Evolutionary conservation across 2,797 vertebrate genomes (phyloP).

Genomic region (Xiphorhynchus erythropygius): DNA sequence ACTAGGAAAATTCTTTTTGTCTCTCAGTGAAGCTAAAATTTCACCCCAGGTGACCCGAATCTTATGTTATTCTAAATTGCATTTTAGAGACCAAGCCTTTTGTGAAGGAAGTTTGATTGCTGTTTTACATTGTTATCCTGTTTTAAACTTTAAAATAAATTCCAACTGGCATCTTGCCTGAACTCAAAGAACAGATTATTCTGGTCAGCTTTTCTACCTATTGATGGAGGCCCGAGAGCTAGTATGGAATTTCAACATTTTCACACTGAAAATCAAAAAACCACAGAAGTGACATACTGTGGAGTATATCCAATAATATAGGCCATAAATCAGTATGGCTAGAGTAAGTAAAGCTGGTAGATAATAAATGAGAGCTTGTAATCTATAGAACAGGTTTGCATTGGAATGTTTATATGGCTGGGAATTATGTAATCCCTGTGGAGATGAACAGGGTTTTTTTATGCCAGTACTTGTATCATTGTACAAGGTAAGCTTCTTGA

Average conservation of each 20-base stretch:
- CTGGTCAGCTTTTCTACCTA: not conserved
- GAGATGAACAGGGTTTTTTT: not conserved
- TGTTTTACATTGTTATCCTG: not conserved
- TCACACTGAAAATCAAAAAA: not conserved
- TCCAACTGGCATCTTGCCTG: not conserved
- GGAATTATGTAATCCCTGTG: not conserved
- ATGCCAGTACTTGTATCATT: not conserved
- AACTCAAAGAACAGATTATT: not conserved
- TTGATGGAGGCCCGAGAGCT: not conserved
- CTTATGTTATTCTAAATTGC: not conserved
- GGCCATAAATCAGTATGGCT: not conserved
- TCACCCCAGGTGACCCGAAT: not conserved
- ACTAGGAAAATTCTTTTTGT: constrained; percentile 1
- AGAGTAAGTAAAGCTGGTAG: not conserved
- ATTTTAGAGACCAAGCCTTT: not conserved
- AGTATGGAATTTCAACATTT: not conserved
- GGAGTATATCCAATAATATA: not conserved
- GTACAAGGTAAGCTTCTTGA: not conserved
- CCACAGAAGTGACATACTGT: fast-evolving
- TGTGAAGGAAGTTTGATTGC: not conserved
- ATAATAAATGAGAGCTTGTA: not conserved
- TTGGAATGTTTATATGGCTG: not conserved
- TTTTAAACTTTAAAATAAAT: not conserved
- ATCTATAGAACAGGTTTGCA: not conserved
- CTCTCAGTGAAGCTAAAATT: not conserved